Evolutionary conservation across 1,140 invertebrate species (phyloP).

Genomic region (Physella acuta): DNA sequence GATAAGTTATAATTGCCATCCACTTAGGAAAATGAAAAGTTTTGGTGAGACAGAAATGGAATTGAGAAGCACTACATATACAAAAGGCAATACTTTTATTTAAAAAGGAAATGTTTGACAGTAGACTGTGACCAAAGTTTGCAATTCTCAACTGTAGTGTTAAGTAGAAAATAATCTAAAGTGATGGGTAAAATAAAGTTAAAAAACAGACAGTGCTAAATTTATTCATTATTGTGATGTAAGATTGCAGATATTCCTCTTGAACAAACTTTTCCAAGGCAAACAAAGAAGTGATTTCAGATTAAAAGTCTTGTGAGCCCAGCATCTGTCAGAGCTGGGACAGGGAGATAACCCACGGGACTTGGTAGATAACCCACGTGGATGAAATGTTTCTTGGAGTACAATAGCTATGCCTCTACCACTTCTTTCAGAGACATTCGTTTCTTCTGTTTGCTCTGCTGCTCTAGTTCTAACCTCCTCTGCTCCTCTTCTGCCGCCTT

Average conservation of each 20-base stretch:
- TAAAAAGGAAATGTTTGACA: no score
- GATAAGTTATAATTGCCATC: no score
- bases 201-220: neutral
- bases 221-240: neutral
- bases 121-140: no score
- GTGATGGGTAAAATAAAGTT: no score
- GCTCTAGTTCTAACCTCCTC: constrained; percentile 39
- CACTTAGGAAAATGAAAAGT: no score
- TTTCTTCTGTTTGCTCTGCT: constrained; percentile 44
- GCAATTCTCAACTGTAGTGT: no score
- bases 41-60: no score
- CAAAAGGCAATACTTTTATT: no score
- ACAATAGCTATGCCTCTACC: neutral
- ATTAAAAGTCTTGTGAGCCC: neutral
- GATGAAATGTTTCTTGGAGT: neutral
- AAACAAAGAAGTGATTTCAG: neutral
- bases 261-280: neutral
- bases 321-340: no score
- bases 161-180: no score
- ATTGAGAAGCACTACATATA: no score
- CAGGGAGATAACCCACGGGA: no score
- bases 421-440: neutral
- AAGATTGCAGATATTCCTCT: neutral
- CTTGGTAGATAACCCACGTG: neutral
- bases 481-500: constrained; percentile 46